Evolutionary conservation across 1,140 invertebrate genomes (phyloP).

Genomic region (Harpegnathos saltator): DNA sequence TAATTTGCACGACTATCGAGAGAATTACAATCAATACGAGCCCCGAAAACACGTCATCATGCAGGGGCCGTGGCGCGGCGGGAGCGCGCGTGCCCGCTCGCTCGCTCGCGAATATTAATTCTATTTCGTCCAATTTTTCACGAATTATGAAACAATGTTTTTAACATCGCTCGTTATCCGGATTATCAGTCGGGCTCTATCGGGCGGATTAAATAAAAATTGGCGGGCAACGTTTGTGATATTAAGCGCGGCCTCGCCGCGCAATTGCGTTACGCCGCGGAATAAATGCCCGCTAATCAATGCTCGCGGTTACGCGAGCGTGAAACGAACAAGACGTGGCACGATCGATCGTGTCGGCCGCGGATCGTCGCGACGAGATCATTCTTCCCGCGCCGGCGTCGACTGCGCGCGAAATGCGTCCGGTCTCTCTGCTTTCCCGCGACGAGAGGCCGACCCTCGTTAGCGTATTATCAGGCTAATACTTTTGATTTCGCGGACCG

Average conservation of each 20-base stretch:
- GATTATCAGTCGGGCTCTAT: constrained; percentile 29
- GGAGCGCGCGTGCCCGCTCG: background rate
- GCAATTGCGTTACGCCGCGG: background rate
- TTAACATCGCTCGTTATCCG: constrained; percentile 45
- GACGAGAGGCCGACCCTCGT: constrained; percentile 4
- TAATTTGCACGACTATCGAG: constrained; percentile 56
- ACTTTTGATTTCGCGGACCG: constrained; percentile 46
- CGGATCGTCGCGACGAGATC: no score
- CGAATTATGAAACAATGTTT: constrained; percentile 48
- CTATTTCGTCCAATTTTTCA: constrained; percentile 47
- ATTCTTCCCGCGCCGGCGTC: background rate
- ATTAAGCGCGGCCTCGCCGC: background rate
- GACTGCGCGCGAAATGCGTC: no score
- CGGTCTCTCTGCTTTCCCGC: background rate
- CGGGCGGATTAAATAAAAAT: constrained; percentile 27
- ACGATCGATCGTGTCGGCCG: no score
- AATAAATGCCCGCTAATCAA: no score
- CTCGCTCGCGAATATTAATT: constrained; percentile 51
- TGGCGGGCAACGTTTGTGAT: background rate
- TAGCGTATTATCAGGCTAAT: constrained; percentile 37
- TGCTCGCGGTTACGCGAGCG: no score
- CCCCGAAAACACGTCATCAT: constrained; percentile 35
- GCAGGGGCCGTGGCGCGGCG: no score
- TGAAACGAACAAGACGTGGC: no score
- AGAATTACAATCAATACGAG: constrained; percentile 59